Conservation (phyloP, 2,113 vertebrate species). For the Ancistrus triradiatus region DNA sequence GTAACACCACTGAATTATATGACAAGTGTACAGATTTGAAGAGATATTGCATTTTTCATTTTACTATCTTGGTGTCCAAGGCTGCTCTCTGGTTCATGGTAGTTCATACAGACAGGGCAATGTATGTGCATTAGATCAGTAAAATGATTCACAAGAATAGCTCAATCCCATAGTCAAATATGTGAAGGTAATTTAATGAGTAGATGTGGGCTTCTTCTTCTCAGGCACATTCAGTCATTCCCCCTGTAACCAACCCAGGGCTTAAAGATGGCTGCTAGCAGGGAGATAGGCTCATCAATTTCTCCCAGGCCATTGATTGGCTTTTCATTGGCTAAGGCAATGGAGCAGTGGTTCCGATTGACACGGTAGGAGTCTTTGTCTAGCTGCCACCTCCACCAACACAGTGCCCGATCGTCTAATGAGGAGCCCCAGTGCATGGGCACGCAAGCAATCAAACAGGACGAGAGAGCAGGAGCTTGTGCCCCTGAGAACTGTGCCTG, state of each 20-base stretch:
- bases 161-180: constrained; percentile 5
- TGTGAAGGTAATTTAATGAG: constrained; percentile 19
- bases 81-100: constrained; percentile 16
- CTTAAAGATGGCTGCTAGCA: constrained; percentile 10
- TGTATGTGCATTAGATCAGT: constrained; percentile 8
- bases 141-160: constrained; percentile 31
- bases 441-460: constrained; percentile 39
- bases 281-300: constrained; percentile 43
- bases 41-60: constrained; percentile 11
- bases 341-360: constrained; percentile 38
- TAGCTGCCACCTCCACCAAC: constrained; percentile 16
- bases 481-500: constrained; percentile 10
- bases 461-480: constrained; percentile 5
- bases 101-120: not conserved
- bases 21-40: constrained; percentile 14
- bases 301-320: constrained; percentile 46
- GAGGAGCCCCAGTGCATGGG: constrained; percentile 23
- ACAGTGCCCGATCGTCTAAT: constrained; percentile 34
- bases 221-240: not conserved
- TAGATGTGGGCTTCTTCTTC: constrained; percentile 13
- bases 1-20: constrained; percentile 11
- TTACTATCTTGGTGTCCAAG: constrained; percentile 5
- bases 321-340: constrained; percentile 37
- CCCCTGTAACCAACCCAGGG: constrained; percentile 2
- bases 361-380: constrained; percentile 34